Evolutionary conservation across 2,888 invertebrate genomes (phyloP), one percentile per base, ranked within the genome.

Genomic region (Gortyna flavago): DNA sequence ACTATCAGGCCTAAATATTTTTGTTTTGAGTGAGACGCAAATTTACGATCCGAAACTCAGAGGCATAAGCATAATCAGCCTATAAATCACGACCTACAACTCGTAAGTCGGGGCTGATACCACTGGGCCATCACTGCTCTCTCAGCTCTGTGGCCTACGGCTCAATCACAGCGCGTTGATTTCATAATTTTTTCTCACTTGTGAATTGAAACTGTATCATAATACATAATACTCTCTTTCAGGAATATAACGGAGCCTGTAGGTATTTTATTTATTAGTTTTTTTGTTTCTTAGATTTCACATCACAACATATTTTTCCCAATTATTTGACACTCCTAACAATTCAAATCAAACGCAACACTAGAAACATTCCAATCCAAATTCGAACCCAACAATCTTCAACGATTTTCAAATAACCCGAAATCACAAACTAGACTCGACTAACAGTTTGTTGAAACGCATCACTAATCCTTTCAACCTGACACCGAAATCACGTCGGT

Each of bases 401-500:
- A n/a, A 41, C 41, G 13, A 86, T 70, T 82, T 73, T 64, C 65
- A 78, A 86, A 77, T 77, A 77, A 62, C 16, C 61, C 69, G 35
- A 72, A 73, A 73, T 70, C 72, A 64, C 54, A 41, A 41, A 74
- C 44, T 59, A 35, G 32, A 69, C 74, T 81, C 75, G 29, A 54
- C 74, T 71, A 71, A 79, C 67, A 67, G 75, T 82, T 87, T 81
- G 85, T 85, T 72, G 67, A 85, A 89, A 85, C 83, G 75, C 83
- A 86, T 84, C 64, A 81, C 67, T 75, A 83, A 84, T 83, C 83
- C 85, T 78, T 64, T 74, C 72, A 83, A 79, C 89, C 83, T 74
- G 87, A 89, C 88, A 89, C 87, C 83, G 75, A 88, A 88, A 90
- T 91, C 89, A 88, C 88, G 85, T 80, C 79, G 62, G 90, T 89